Evolutionary conservation across 2,113 vertebrate genomes (phyloP).

Genomic region (Xiphophorus maculatus): DNA sequence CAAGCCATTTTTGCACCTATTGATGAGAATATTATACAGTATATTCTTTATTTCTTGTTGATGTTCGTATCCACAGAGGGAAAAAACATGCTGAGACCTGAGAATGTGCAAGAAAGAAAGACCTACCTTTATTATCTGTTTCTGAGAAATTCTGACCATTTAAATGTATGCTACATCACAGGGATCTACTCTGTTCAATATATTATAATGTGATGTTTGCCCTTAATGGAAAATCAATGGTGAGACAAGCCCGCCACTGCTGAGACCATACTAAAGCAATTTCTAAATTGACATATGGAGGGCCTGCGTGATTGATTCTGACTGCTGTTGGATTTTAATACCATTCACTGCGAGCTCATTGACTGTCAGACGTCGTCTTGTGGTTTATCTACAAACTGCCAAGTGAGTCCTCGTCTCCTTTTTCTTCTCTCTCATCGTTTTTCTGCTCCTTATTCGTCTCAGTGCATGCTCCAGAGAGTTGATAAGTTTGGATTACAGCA

Average conservation of each 20-base stretch:
- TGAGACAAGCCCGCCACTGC: conserved; percentile 74
- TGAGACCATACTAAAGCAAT: conserved; percentile 78
- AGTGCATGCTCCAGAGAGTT: background rate
- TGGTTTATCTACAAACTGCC: conserved; percentile 76
- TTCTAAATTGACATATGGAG: conserved; percentile 79
- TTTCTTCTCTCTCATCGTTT: conserved; percentile 42
- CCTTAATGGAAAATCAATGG: conserved; percentile 83
- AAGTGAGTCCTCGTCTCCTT: conserved; percentile 60
- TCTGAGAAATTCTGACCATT: conserved; percentile 60
- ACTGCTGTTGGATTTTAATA: conserved; percentile 79
- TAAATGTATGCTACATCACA: conserved; percentile 75
- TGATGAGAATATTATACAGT: background rate
- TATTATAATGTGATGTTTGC: conserved; percentile 79
- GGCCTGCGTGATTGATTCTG: conserved; percentile 78
- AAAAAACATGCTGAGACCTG: background rate
- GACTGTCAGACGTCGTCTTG: conserved; percentile 72
- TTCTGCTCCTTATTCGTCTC: conserved; percentile 7
- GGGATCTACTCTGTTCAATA: conserved; percentile 72
- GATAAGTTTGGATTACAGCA: conserved; percentile 26
- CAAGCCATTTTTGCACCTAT: background rate
- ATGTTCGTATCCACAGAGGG: background rate
- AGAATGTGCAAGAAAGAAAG: conserved; percentile 10
- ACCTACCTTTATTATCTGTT: conserved; percentile 32
- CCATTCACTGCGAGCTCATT: conserved; percentile 75
- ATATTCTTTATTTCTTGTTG: background rate